Evolutionary conservation across 2,797 vertebrate species (phyloP).

Genomic region (Phrynocephalus forsythii): DNA sequence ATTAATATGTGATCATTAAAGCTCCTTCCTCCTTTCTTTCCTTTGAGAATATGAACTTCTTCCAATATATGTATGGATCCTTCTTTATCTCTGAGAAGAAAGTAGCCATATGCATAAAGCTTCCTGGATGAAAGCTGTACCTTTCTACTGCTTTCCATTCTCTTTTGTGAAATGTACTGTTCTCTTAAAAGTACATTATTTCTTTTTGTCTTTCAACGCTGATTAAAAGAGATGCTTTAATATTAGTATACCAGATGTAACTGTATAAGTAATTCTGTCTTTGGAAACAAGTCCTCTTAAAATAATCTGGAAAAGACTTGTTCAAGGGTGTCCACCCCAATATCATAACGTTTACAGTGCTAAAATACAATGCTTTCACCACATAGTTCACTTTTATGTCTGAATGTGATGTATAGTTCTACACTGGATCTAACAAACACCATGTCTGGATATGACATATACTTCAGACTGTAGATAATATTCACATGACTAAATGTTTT

Average conservation of each 20-base stretch:
- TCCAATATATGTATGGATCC: neutral
- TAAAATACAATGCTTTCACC: neutral
- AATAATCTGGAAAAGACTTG: neutral
- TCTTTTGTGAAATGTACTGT: slow-evolving; percentile 8
- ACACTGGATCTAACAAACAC: too few relatives aligned
- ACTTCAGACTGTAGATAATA: too few relatives aligned
- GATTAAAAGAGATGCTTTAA: neutral
- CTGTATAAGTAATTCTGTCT: neutral
- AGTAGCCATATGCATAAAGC: neutral
- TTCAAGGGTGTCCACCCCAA: neutral
- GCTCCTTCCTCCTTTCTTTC: too few relatives aligned
- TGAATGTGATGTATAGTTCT: too few relatives aligned
- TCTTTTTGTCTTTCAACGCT: neutral
- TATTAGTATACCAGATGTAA: neutral
- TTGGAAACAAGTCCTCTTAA: neutral
- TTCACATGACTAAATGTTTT: neutral
- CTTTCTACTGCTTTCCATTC: neutral
- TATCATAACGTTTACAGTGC: neutral
- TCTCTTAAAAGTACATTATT: neutral
- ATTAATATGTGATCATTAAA: too few relatives aligned
- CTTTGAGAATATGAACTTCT: neutral
- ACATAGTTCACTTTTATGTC: neutral
- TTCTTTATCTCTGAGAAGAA: neutral
- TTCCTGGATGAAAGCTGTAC: neutral
- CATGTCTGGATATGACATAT: too few relatives aligned